Evolutionary conservation across 2,113 vertebrate genomes (phyloP).

Genomic region (Speoplatyrhinus poulsoni): DNA sequence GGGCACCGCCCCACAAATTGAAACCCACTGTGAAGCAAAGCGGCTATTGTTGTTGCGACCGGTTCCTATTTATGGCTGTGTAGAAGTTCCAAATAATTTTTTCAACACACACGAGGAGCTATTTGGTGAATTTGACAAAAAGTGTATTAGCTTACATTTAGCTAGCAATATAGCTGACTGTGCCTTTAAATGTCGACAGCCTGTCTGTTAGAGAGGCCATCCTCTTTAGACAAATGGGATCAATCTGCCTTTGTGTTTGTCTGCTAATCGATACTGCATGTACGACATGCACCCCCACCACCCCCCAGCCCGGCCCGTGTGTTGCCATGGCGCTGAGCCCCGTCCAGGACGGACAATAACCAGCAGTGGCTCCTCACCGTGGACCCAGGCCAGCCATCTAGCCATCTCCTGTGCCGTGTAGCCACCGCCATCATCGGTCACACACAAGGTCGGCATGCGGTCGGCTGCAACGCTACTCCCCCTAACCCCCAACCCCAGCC

Average conservation of each 20-base stretch:
- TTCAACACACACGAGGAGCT: too few species aligned
- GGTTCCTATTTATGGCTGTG: too few species aligned
- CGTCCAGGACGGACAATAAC: conserved; percentile 42
- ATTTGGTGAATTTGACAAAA: too few species aligned
- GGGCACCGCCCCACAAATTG: too few species aligned
- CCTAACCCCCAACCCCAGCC: not conserved
- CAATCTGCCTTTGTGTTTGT: conserved; percentile 8
- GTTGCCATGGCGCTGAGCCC: conserved; percentile 24
- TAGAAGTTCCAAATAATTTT: too few species aligned
- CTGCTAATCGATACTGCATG: not conserved
- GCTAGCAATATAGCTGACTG: not conserved
- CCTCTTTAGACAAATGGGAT: conserved; percentile 12
- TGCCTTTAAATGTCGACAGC: not conserved
- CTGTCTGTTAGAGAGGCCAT: not conserved
- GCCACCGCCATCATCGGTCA: conserved; percentile 38
- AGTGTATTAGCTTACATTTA: too few species aligned
- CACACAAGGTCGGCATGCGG: conserved; percentile 30
- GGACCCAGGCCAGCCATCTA: conserved; percentile 19
- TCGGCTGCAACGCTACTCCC: not conserved
- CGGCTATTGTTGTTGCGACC: too few species aligned
- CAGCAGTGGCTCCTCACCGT: conserved; percentile 13
- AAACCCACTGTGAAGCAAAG: too few species aligned
- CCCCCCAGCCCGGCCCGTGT: conserved; percentile 13
- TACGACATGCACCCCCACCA: not conserved
- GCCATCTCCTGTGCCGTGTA: conserved; percentile 11